Evolutionary conservation across 2,113 vertebrate species (phyloP).

Genomic region (Chauna torquata): DNA sequence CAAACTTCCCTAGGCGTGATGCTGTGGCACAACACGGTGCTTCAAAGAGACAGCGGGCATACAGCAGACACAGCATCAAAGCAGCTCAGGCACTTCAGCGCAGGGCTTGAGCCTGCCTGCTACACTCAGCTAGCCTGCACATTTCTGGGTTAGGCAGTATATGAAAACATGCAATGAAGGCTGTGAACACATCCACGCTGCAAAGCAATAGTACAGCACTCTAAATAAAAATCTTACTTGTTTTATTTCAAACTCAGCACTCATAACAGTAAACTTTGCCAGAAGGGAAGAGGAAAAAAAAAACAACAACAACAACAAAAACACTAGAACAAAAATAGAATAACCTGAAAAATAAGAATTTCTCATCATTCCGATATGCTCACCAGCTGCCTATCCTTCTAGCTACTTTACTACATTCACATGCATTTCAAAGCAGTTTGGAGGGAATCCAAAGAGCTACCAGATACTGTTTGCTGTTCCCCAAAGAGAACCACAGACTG

Average conservation of each 20-base stretch:
- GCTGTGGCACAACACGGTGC: fast-evolving
- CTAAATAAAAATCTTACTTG: slow-evolving; percentile 7
- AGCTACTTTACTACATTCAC: neutral
- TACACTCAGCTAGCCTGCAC: neutral
- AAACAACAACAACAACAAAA: neutral
- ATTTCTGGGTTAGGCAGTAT: fast-evolving
- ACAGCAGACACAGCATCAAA: neutral
- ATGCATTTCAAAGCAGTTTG: slow-evolving; percentile 42
- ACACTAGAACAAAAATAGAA: neutral
- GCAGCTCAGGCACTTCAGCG: fast-evolving
- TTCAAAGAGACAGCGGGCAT: neutral
- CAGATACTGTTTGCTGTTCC: slow-evolving; percentile 53
- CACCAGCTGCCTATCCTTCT: neutral
- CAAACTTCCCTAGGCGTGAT: neutral
- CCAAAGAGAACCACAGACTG: slow-evolving; percentile 25
- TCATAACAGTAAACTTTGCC: neutral
- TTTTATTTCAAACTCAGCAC: neutral
- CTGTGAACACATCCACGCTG: neutral
- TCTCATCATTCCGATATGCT: neutral
- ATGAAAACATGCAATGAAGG: fast-evolving
- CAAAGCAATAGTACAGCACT: neutral
- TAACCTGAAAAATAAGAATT: neutral
- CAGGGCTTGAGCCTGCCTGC: neutral
- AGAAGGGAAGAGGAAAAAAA: neutral
- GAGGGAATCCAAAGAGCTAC: slow-evolving; percentile 50